A percentile compares a stretch with the other conserved stretches of the same genome.
Evolutionary conservation across 2,888 invertebrate species (phyloP).

Genomic region (Emesis russula): DNA sequence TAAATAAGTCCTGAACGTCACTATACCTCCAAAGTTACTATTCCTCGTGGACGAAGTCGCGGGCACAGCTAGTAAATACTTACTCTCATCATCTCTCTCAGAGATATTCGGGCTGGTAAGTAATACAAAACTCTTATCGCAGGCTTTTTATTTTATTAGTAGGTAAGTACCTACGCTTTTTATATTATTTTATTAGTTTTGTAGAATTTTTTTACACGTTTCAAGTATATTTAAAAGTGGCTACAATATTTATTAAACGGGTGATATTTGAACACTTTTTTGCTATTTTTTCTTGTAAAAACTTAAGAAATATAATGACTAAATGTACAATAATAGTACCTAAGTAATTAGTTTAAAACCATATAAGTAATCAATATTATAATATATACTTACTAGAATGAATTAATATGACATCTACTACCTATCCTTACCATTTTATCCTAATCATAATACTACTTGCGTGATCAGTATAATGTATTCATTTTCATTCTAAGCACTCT

Average conservation of each 20-base stretch:
- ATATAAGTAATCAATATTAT: conserved; percentile 48
- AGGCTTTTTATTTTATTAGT: conserved; percentile 24
- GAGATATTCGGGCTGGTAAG: conserved; percentile 21
- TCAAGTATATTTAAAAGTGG: conserved; percentile 60
- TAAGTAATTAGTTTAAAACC: conserved; percentile 60
- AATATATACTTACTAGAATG: conserved; percentile 28
- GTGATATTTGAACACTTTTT: conserved; percentile 63
- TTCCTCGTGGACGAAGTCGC: too few species aligned
- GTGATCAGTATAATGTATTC: conserved; percentile 54
- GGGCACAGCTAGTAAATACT: not conserved
- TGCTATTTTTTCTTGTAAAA: conserved; percentile 48
- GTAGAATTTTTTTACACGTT: conserved; percentile 61
- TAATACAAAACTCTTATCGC: conserved; percentile 24
- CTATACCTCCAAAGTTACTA: too few species aligned
- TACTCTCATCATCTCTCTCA: conserved; percentile 21
- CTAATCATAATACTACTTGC: conserved; percentile 56
- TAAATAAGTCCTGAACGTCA: too few species aligned
- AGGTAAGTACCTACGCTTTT: conserved; percentile 42
- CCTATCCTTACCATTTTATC: conserved; percentile 48
- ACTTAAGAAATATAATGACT: conserved; percentile 55
- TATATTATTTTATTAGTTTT: conserved; percentile 60
- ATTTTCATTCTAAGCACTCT: conserved; percentile 54
- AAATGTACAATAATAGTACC: conserved; percentile 58
- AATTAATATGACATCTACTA: conserved; percentile 53
- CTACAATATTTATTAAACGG: conserved; percentile 54